Percentiles rank a stretch among this genome's conserved stretches.
These are phyloP conservation scores for Ceyx melanurus DNA, from an alignment of 2,113 vertebrate genomes.

Conservation along the genomic window DNA sequence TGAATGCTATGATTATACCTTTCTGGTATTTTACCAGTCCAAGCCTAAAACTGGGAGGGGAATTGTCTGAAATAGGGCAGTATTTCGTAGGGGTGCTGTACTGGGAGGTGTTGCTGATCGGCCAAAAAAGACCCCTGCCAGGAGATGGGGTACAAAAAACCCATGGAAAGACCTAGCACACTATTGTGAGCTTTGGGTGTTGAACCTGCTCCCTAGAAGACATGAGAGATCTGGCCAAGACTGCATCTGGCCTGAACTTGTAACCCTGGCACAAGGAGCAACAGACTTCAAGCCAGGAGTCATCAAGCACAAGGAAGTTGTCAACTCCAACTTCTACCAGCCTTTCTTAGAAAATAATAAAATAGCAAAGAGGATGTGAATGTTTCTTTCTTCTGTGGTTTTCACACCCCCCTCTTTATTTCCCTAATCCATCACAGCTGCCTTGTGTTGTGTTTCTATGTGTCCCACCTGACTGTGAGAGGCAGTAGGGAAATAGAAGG, in stretches of 20 bases:
- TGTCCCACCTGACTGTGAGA: neutral
- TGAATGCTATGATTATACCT: neutral
- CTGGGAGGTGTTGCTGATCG: neutral
- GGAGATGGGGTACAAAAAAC: neutral
- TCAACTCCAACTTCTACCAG: neutral
- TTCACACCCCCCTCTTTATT: neutral
- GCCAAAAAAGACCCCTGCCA: rapidly evolving
- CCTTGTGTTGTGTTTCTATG: neutral
- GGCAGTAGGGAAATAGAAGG: neutral
- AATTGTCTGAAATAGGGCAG: neutral
- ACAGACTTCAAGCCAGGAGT: neutral
- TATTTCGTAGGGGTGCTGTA: neutral
- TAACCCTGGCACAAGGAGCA: rapidly evolving
- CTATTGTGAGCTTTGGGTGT: neutral
- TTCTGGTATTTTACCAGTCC: neutral
- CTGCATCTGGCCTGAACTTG: neutral
- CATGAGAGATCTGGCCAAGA: neutral
- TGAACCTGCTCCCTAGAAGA: neutral
- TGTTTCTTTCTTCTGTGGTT: neutral
- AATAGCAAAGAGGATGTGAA: rapidly evolving
- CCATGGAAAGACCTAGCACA: rapidly evolving
- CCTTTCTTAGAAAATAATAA: neutral
- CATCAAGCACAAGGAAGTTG: neutral
- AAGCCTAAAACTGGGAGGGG: neutral
- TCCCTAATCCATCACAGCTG: neutral